phyloP scores from a whole-genome alignment of 2,113 vertebrate species.

The Marcusenius ussheri region DNA sequence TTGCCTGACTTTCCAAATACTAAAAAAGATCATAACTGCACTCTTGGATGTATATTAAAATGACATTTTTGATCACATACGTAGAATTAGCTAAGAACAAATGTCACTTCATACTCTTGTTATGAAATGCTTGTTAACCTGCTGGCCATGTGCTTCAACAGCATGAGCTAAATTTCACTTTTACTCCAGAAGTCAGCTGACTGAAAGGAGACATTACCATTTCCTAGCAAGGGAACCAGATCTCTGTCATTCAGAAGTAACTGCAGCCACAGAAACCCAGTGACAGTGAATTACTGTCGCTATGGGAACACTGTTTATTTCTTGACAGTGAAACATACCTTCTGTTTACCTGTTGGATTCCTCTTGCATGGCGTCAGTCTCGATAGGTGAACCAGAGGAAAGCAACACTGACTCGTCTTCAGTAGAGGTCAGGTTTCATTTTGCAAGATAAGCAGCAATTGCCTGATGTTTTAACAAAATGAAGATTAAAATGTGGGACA shows the following conservation, averaged over 20 bases:
- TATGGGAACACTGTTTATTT: not conserved
- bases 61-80: not conserved
- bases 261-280: not conserved
- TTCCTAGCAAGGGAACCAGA: not conserved
- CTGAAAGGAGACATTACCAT: not conserved
- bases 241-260: not conserved
- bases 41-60: not conserved
- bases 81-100: not conserved
- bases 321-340: not conserved
- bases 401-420: not conserved
- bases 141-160: too few species aligned
- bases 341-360: not conserved
- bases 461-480: slow-evolving; percentile 1
- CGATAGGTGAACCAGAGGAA: not conserved
- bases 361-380: not conserved
- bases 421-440: not conserved
- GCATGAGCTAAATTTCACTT: not conserved
- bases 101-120: not conserved
- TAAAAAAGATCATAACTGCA: not conserved
- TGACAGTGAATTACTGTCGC: not conserved
- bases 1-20: not conserved
- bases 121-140: not conserved
- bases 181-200: not conserved
- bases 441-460: not conserved
- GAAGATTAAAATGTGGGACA: not conserved